phyloP scores from a whole-genome alignment of 2,888 invertebrate genomes.

The Chalcis sispes region DNA sequence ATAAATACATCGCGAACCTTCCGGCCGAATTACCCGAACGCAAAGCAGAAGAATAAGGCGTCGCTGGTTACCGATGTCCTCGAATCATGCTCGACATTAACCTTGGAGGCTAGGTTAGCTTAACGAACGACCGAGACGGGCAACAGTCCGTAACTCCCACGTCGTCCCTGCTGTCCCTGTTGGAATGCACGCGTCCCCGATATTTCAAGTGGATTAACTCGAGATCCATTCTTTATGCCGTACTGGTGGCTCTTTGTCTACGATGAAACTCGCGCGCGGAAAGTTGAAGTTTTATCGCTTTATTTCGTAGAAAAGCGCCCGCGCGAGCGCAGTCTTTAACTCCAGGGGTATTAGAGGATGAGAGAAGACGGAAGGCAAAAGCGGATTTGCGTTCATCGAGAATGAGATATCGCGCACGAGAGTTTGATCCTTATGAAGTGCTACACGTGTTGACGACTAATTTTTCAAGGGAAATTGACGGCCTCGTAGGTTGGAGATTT shows the following conservation, averaged over 20 bases:
- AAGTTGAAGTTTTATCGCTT: constrained; percentile 33
- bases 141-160: constrained; percentile 32
- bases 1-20: constrained; percentile 42
- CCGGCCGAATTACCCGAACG: constrained; percentile 55
- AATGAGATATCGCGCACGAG: no score
- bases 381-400: constrained; percentile 25
- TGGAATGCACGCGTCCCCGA: constrained; percentile 39
- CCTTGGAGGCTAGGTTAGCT: constrained; percentile 28
- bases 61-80: constrained; percentile 49
- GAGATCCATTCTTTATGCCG: constrained; percentile 29
- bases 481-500: no score
- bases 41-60: background rate
- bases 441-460: no score
- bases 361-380: background rate
- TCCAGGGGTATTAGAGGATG: no score
- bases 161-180: no score
- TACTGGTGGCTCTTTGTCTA: constrained; percentile 10
- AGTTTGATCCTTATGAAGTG: background rate
- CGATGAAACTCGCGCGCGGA: no score
- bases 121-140: background rate
- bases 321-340: background rate
- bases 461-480: background rate
- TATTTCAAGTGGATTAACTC: constrained; percentile 50
- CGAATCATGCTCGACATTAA: constrained; percentile 57
- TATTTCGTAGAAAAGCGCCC: constrained; percentile 4